A percentile compares a stretch with the other conserved stretches of the same genome.
Evolutionary conservation across 1,140 invertebrate genomes (phyloP).

Genomic region (Paraescarpia echinospica): DNA sequence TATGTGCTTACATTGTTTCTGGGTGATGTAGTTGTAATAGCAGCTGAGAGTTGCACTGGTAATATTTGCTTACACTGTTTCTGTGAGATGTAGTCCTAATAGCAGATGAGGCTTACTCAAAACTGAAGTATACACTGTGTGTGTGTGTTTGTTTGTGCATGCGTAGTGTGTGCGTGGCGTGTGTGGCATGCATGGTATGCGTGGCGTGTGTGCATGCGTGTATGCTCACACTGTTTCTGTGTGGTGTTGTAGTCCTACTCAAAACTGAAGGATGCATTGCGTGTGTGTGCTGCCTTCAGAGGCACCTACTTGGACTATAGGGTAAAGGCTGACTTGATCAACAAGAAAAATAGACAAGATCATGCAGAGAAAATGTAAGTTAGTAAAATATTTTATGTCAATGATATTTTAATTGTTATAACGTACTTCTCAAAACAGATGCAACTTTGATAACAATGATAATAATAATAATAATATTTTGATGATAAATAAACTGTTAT

Average conservation of each 20-base stretch:
- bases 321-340: constrained; percentile 56
- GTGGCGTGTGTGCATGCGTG: too few relatives aligned
- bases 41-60: too few relatives aligned
- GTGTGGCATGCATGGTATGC: too few relatives aligned
- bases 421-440: background rate
- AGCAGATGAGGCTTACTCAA: too few relatives aligned
- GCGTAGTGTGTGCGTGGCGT: too few relatives aligned
- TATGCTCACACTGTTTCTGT: background rate
- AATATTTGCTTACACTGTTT: too few relatives aligned
- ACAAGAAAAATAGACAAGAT: constrained; percentile 52
- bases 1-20: too few relatives aligned
- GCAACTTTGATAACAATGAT: background rate
- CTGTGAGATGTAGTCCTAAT: too few relatives aligned
- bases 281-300: constrained; percentile 57
- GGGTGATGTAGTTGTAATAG: too few relatives aligned
- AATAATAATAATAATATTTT: background rate
- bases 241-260: constrained; percentile 47
- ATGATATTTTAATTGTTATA: constrained; percentile 15
- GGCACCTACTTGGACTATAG: constrained; percentile 58
- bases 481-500: background rate
- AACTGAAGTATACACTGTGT: too few relatives aligned
- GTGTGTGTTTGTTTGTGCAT: too few relatives aligned
- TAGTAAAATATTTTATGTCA: constrained; percentile 1
- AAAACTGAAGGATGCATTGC: constrained; percentile 55
- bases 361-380: constrained; percentile 56